phyloP scores from a whole-genome alignment of 2,113 vertebrate species.

The Falco punctatus region DNA sequence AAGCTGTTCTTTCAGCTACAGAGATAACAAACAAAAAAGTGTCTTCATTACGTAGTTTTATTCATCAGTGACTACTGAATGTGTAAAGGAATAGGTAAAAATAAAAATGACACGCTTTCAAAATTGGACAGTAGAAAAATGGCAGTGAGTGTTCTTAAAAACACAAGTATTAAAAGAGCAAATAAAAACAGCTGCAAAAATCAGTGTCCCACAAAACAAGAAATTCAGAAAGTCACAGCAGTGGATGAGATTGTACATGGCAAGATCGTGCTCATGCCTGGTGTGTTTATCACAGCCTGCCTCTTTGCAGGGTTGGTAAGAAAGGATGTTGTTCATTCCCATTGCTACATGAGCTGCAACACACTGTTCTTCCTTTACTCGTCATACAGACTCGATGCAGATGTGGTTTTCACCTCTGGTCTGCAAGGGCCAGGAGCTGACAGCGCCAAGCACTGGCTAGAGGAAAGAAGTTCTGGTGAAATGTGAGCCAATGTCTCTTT shows the following conservation, averaged over 20 bases:
- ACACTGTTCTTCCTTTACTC: neutral
- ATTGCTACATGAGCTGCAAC: neutral
- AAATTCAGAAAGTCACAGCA: neutral
- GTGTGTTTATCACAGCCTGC: neutral
- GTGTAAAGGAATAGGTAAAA: neutral
- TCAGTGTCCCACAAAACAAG: neutral
- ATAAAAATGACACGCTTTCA: neutral
- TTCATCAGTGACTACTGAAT: neutral
- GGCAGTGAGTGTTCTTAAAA: neutral
- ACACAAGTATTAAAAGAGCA: neutral
- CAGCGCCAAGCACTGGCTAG: neutral
- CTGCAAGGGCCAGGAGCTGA: neutral
- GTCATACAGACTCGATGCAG: accelerated
- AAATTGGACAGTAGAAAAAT: neutral
- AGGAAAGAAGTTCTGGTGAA: neutral
- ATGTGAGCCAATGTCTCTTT: neutral
- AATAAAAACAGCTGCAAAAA: neutral
- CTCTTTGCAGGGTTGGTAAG: neutral
- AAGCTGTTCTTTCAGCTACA: neutral
- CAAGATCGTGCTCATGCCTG: neutral
- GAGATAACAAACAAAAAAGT: neutral
- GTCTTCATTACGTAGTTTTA: neutral
- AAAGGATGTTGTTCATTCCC: neutral
- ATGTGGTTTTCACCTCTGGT: neutral
- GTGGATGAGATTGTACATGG: neutral